phyloP scores from a whole-genome alignment of 2,113 vertebrate species.

The Clarias batrachus region DNA sequence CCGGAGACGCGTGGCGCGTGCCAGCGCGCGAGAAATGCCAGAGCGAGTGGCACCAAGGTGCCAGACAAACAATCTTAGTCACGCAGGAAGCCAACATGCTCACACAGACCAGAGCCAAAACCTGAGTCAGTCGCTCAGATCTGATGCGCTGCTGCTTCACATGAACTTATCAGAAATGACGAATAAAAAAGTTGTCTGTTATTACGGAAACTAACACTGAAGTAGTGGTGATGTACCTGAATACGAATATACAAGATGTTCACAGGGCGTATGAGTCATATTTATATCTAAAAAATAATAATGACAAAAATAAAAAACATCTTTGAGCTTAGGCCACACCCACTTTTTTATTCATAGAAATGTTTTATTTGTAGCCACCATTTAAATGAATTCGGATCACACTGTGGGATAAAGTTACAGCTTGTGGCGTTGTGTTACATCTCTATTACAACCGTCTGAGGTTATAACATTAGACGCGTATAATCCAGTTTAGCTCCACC shows the following conservation, averaged over 20 bases:
- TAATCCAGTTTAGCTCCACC: background rate
- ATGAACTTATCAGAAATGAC: background rate
- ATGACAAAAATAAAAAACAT: too few species aligned
- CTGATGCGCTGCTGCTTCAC: conserved; percentile 21
- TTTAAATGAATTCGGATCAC: background rate
- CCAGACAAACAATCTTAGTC: conserved; percentile 56
- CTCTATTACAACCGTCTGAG: background rate
- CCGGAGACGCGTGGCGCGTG: conserved; percentile 31
- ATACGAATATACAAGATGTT: background rate
- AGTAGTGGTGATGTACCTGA: background rate
- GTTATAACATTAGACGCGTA: background rate
- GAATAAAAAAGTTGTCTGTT: background rate
- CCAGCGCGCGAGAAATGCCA: conserved; percentile 9
- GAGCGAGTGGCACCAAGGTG: conserved; percentile 39
- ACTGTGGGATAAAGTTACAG: background rate
- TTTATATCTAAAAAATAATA: background rate
- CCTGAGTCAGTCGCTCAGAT: conserved; percentile 46
- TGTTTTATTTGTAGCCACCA: background rate
- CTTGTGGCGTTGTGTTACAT: background rate
- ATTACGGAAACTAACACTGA: background rate
- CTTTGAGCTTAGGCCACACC: background rate
- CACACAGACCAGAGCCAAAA: conserved; percentile 25
- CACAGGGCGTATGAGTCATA: background rate
- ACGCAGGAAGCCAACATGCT: conserved; percentile 44
- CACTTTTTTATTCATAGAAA: background rate